Evolutionary conservation across 1,140 invertebrate species (phyloP), one percentile per base, ranked within the genome.

Genomic region (Venturia canescens): DNA sequence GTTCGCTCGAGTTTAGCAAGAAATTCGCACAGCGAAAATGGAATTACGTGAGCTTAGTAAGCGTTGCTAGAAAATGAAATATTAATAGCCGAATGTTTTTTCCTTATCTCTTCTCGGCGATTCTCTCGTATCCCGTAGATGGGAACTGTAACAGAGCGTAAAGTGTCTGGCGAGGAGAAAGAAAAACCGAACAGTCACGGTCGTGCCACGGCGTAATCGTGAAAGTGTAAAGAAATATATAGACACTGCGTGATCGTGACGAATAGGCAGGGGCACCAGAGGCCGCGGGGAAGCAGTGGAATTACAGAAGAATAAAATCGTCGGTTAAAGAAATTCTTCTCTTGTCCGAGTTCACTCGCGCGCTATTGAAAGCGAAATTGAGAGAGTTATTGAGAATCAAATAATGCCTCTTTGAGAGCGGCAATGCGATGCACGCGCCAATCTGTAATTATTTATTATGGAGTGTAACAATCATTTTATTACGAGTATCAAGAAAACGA

Each of bases 171-270:
- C 29, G 72, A 63, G 23, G 27, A 60, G 50, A 53, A 63, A 63
- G 26, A 60, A 76, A 76, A 76, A 27, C 23, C 48, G 53, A 76
- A 76, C 72, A 76, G 72, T 76, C 76, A 69, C 31, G 76, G 76
- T 70, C 76, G 60, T 50, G 60, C 76, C 66, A 67, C 50, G 44
- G 31, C 38, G 76, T 78, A 78, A 78, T 78, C 76, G 76, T 50
- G 76, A 78, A 78, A 78, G 76, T 78, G 76, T 78, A 78, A 78
- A 78, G 66, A 70, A 78, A 67, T 31, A 76, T 63, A 53, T 53
- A 53, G 1, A 53, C n/a, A 53, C 5, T 3, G 53, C 38, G 29
- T 21, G 18, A 34, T 21, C 44, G 48, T 7, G 34, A n/a, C n/a
- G 34, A 75, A 27, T 15, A 16, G 72, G n/a, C 9, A 9, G 29